A percentile compares a stretch with the other conserved stretches of the same genome.
Conservation (phyloP, 2,797 vertebrate genomes). For the Cyclopterus lumpus region DNA sequence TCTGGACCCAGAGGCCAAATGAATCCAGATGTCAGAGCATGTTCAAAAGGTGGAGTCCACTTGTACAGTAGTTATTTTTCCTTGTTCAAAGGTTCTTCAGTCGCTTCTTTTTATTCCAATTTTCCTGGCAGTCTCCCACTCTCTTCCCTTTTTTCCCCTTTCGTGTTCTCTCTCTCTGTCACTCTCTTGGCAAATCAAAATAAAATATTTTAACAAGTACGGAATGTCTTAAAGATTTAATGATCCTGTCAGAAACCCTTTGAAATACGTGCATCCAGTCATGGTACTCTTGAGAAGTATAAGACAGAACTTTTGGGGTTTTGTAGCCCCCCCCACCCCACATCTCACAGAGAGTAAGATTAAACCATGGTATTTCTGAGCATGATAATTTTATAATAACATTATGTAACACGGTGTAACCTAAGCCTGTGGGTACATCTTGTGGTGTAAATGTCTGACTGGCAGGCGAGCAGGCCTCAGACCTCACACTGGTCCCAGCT, state of each 20-base stretch:
- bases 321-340: neutral
- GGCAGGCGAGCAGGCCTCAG: slow-evolving; percentile 33
- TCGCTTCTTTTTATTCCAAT: slow-evolving; percentile 60
- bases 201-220: slow-evolving; percentile 54
- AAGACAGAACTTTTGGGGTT: neutral
- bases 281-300: slow-evolving; percentile 14
- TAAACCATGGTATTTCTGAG: slow-evolving; percentile 55
- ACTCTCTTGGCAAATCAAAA: slow-evolving; percentile 54
- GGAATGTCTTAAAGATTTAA: slow-evolving; percentile 58
- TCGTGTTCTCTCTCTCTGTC: slow-evolving; percentile 48
- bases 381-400: slow-evolving; percentile 65
- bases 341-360: slow-evolving; percentile 36
- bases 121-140: slow-evolving; percentile 54
- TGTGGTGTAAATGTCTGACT: slow-evolving; percentile 58
- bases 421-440: slow-evolving; percentile 65
- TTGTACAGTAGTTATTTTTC: slow-evolving; percentile 79
- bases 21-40: slow-evolving; percentile 78
- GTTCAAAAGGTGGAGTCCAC: slow-evolving; percentile 76
- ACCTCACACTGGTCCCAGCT: slow-evolving; percentile 45
- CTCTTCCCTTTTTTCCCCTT: slow-evolving; percentile 23
- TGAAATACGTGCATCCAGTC: slow-evolving; percentile 33
- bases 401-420: slow-evolving; percentile 67
- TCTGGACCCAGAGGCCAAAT: slow-evolving; percentile 71
- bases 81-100: slow-evolving; percentile 67
- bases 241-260: slow-evolving; percentile 45